These are phyloP conservation scores for Phainopepla nitens DNA, from an alignment of 2,113 vertebrate genomes.

Conservation along the genomic window DNA sequence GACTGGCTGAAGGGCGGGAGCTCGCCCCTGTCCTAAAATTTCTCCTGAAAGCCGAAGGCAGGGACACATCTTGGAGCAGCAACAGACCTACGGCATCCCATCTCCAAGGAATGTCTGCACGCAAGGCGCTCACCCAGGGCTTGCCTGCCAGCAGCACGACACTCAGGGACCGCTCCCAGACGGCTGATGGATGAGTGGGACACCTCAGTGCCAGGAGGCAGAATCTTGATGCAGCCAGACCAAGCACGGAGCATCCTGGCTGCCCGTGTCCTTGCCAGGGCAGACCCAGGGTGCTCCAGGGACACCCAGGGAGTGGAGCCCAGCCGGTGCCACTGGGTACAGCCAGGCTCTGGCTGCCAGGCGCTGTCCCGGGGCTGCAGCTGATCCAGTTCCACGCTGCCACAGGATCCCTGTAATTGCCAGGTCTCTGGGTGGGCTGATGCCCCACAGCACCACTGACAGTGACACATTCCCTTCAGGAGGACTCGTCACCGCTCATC, in stretches of 20 bases:
- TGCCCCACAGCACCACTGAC: neutral
- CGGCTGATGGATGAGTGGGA: neutral
- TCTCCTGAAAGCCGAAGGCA: neutral
- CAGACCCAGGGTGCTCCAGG: neutral
- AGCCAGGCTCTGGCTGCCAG: neutral
- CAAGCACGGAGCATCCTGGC: neutral
- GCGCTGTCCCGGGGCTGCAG: neutral
- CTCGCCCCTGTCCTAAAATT: neutral
- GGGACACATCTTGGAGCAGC: neutral
- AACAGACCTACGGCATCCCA: neutral
- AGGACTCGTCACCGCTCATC: fast-evolving
- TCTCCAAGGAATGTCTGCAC: neutral
- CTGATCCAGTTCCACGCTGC: neutral
- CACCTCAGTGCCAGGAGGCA: neutral
- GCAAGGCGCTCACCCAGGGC: fast-evolving
- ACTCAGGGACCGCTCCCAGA: neutral
- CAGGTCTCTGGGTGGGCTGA: neutral
- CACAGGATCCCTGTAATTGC: neutral
- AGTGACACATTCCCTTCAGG: neutral
- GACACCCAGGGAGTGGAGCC: fast-evolving
- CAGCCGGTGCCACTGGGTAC: neutral
- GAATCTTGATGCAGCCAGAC: neutral
- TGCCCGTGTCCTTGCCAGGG: neutral
- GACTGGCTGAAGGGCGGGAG: neutral
- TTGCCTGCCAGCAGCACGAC: neutral